Evolutionary conservation across 2,113 vertebrate species (phyloP), one percentile per base, ranked within the genome.

Genomic region (Aphyosemion australe): DNA sequence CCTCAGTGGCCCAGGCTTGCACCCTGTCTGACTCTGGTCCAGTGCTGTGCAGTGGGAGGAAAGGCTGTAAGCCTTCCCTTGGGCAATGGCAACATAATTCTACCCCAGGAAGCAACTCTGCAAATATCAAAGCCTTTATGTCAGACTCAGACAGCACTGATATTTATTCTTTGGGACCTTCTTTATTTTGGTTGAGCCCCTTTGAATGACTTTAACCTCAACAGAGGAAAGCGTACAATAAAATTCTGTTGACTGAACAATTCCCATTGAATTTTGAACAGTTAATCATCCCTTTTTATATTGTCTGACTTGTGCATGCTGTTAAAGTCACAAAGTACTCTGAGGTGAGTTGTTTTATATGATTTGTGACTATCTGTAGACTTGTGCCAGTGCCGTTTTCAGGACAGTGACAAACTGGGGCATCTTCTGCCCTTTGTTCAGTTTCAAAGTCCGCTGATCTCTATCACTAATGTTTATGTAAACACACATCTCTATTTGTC

Each of bases 401-500:
- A 21, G 43, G 50, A 81, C 70, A 69, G 68, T 65, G 15, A 46
- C 51, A 53, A 61, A 79, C 76, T 62, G 79, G 68, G 57, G 70
- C 34, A 65, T 64, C 65, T 49, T 18, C 62, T 70, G 64, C 42
- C 68, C 61, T 74, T 76, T 74, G 75, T 84, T 75, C 46, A 42
- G 64, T 81, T 76, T 68, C 66, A 82, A 74, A 80, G 69, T 83
- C 79, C 72, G 12, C 46, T 63, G 67, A 64, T 83, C 2, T 65
- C 84, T 89, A 86, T 85, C 81, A 55, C 56, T 46, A 32, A 43
- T 26, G 66, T 74, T 62, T 77, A 54, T 74, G 54, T 65, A 41
- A 56, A 87, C 81, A 80, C 85, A 79, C 74, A 71, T 69, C 50
- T 18, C 67, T 79, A 73, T 88, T 89, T 80, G 78, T 82, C 69